These are phyloP conservation scores for Proctacanthus coquilletti DNA, from an alignment of 1,140 invertebrate genomes.

Conservation along the genomic window DNA sequence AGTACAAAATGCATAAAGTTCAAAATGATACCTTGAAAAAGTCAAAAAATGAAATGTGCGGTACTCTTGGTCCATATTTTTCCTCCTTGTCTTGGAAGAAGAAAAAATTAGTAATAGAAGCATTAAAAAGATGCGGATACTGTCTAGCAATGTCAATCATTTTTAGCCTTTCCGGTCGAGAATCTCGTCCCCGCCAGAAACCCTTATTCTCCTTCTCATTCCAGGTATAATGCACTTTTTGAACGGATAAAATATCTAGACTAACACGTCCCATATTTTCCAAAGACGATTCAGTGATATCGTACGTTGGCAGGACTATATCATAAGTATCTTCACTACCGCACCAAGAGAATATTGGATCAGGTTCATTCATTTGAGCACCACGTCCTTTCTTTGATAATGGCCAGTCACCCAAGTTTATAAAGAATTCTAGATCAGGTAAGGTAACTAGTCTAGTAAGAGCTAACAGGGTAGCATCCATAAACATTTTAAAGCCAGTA, in stretches of 20 bases:
- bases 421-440: slow-evolving; percentile 80
- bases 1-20: neutral
- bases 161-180: slow-evolving; percentile 63
- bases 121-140: slow-evolving; percentile 75
- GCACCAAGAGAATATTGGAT: slow-evolving; percentile 96
- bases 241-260: slow-evolving; percentile 78
- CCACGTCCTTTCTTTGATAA: slow-evolving; percentile 39
- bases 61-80: slow-evolving; percentile 69
- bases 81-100: slow-evolving; percentile 79
- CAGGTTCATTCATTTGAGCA: slow-evolving; percentile 28
- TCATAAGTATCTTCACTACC: slow-evolving; percentile 70
- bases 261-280: slow-evolving; percentile 85
- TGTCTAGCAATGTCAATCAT: slow-evolving; percentile 63
- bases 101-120: slow-evolving; percentile 89
- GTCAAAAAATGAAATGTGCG: slow-evolving; percentile 80
- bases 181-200: slow-evolving; percentile 89
- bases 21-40: slow-evolving; percentile 71
- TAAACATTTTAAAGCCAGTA: slow-evolving; percentile 93
- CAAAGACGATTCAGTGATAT: slow-evolving; percentile 79
- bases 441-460: slow-evolving; percentile 65
- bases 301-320: slow-evolving; percentile 91
- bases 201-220: slow-evolving; percentile 53
- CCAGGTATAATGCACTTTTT: slow-evolving; percentile 48
- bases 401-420: slow-evolving; percentile 95
- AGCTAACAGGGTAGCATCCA: slow-evolving; percentile 75